A percentile compares a stretch with the other conserved stretches of the same genome.
Conservation (phyloP, 2,113 vertebrate genomes). For the Butorides virescens region DNA sequence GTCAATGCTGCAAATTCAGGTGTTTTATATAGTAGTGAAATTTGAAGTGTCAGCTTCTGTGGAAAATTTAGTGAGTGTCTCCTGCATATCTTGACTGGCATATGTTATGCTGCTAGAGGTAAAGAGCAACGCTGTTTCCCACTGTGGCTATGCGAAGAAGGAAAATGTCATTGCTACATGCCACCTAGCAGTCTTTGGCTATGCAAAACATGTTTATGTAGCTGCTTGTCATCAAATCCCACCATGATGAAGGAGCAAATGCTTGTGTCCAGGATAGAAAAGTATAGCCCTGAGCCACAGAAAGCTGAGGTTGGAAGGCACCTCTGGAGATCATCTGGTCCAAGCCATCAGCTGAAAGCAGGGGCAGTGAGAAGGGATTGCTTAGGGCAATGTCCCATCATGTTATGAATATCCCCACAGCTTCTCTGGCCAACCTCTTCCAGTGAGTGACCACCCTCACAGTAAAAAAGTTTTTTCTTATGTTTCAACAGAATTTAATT, state of each 20-base stretch:
- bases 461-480: background rate
- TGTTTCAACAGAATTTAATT: background rate
- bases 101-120: background rate
- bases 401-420: background rate
- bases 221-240: background rate
- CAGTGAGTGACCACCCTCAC: background rate
- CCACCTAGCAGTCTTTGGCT: background rate
- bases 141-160: background rate
- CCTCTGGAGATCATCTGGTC: background rate
- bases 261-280: background rate
- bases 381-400: background rate
- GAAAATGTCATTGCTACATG: background rate
- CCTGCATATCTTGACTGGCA: background rate
- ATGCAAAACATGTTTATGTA: background rate
- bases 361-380: background rate
- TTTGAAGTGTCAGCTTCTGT: background rate
- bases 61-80: background rate
- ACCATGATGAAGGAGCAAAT: background rate
- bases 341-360: background rate
- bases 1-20: constrained; percentile 9
- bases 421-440: background rate
- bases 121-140: background rate
- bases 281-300: background rate
- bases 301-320: background rate
- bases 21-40: background rate